phyloP scores from a whole-genome alignment of 1,140 invertebrate genomes.

The Drosophila pseudoobscura region DNA sequence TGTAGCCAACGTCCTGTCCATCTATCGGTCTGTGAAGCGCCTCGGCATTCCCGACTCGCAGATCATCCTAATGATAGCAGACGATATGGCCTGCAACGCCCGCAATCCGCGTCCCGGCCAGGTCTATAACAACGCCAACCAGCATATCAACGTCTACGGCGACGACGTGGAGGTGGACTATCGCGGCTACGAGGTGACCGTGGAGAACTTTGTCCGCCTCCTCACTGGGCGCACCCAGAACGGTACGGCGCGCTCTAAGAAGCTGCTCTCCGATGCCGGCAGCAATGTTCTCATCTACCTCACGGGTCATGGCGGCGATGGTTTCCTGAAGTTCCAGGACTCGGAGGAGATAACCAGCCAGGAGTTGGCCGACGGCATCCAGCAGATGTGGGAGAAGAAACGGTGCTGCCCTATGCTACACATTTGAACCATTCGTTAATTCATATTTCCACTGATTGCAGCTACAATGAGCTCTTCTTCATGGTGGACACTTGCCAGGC shows the following conservation, averaged over 20 bases:
- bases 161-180: conserved; percentile 99
- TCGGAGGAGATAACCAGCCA: conserved; percentile 99
- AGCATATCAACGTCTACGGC: conserved; percentile 99
- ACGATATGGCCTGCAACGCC: conserved; percentile 99
- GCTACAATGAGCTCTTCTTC: conserved; percentile 99
- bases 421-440: not conserved
- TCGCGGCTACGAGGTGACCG: conserved; percentile 98
- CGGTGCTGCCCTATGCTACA: conserved; percentile 85
- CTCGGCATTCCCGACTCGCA: conserved; percentile 98
- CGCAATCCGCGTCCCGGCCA: conserved; percentile 98
- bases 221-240: conserved; percentile 95
- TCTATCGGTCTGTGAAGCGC: conserved; percentile 98
- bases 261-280: conserved; percentile 97
- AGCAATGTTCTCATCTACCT: conserved; percentile 99
- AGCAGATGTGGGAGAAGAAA: conserved; percentile 99
- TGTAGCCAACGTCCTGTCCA: conserved; percentile 99
- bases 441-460: conserved; percentile 82
- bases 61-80: conserved; percentile 99
- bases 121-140: conserved; percentile 98
- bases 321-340: conserved; percentile 99
- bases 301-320: conserved; percentile 98
- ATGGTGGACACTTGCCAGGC: conserved; percentile 99
- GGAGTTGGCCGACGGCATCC: conserved; percentile 98
- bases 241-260: conserved; percentile 97
- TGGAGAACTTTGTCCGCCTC: conserved; percentile 98